Evolutionary conservation across 35 echinoderm and acorn worm species (phyloP), one percentile per base, ranked within the genome.

Genomic region (Heliocidaris tuberculata): DNA sequence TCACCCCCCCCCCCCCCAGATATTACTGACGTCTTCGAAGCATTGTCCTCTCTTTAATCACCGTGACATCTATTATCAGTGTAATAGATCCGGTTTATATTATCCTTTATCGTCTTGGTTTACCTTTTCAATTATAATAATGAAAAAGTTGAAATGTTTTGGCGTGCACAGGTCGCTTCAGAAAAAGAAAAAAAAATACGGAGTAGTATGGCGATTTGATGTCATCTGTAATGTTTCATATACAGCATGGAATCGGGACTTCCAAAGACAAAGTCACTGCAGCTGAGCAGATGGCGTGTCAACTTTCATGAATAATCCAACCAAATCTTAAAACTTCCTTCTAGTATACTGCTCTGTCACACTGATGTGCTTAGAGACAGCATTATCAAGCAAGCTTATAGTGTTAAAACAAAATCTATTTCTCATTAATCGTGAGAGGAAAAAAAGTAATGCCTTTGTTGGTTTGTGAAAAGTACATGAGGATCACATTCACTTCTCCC

Each of bases 241-340:
- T 11, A 56, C 65, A 27, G 65, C 4, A 78, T 27, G 15, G 27
- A 78, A 27, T 78, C 19, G 65, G 21, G 65, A 78, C 17, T 78
- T n/a, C 65, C 65, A 19, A 78, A 17, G 21, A 78, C 21, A 78
- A 78, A 78, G 65, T 78, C 65, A 78, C 65, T 17, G 65, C 65
- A 78, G 65, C 65, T 78, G 65, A n/a, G 65, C 65, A 78, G 65
- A 78, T 78, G 65, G 65, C 65, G 65, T 78, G 65, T 78, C 65
- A 78, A n/a, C 65, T 78, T 78, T n/a, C 65, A 78, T 78, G 19
- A 78, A 24, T 78, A 78, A 78, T 78, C 65, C 65, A 27, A n/a
- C 65, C 21, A n/a, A 78, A 78, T n/a, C 8, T 56, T 19, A 24
- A 42, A 78, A n/a, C 65, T 78, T 78, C 65, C 65, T 24, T 78